These are phyloP conservation scores for Syndactyla subalaris DNA, from an alignment of 2,797 vertebrate genomes.

Conservation along the genomic window DNA sequence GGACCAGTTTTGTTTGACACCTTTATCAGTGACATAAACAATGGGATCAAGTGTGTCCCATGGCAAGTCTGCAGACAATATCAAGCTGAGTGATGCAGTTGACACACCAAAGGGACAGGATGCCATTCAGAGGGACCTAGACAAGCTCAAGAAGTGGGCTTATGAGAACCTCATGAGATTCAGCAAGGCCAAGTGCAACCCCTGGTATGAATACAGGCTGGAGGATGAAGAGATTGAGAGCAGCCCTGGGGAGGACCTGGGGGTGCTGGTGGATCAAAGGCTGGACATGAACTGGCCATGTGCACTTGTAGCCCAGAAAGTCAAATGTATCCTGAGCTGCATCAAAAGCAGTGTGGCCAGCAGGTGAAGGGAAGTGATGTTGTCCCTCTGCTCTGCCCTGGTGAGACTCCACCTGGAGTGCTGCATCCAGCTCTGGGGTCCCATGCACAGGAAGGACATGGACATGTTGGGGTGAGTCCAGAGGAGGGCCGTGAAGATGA, in stretches of 20 bases:
- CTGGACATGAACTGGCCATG: background rate
- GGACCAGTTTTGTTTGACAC: background rate
- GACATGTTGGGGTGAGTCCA: background rate
- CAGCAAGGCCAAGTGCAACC: background rate
- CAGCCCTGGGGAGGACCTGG: background rate
- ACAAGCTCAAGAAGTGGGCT: background rate
- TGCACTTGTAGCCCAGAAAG: background rate
- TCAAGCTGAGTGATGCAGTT: background rate
- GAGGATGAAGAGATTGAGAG: background rate
- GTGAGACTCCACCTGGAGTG: background rate
- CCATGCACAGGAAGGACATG: background rate
- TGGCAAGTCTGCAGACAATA: background rate
- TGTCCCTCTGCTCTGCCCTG: background rate
- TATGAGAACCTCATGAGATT: background rate
- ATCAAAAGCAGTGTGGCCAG: background rate
- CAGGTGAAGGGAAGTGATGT: background rate
- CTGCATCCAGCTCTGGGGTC: background rate
- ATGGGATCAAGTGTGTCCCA: background rate
- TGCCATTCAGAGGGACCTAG: background rate
- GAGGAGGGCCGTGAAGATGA: background rate
- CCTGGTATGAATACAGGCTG: background rate
- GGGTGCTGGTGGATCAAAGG: background rate
- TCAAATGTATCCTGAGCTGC: background rate
- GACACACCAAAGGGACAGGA: rapidly evolving
- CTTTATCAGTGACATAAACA: background rate